Base-by-base conservation (phyloP, 2,888 invertebrate genomes). In the Oxycera nigricornis region DNA sequence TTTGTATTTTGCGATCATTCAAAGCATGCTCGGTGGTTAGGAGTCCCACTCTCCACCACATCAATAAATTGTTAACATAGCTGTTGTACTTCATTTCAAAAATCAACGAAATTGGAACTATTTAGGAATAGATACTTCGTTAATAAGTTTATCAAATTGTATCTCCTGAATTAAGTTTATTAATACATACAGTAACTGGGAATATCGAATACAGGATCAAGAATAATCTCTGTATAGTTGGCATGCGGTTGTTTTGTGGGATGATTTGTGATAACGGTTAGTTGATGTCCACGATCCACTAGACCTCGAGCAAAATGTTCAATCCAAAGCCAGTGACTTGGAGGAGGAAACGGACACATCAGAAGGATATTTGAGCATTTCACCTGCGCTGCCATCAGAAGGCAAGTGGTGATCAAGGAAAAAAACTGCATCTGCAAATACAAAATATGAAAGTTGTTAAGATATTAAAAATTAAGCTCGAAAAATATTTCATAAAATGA, bases 321-420 rank as follows among this genome's bases (percentile, higher is more conserved):
- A 74, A 86, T 75, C 84, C 85, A 84, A 79, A 85, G 78, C 85
- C 86, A 85, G 77, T 85, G 85, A 75, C 85, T 85, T 2, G 84
- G 85, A 0, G 83, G 84, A 1, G 85, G 85, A 76, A 86, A 86
- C 1, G 83, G 85, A 0, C 82, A 83, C 82, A 85, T 82, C 57
- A 86, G 82, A 11, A 85, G 78, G 31, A 85, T 83, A 2, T 83
- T 82, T 55, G 79, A 81, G 1, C 74, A 50, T 20, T 7, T 41
- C 1, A 31, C 26, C 6, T 20, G 7, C 6, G 72, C 9, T 24
- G 22, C 70, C 31, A 55, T 31, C 7, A 35, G 35, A 11, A 70
- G 22, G 65, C 65, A 20, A 1, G 24, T 11, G 1, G 41, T 11
- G 39, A 41, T 39, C 2, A 68, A 4, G 1, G 46, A 14, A 20